Base-by-base conservation (phyloP, 1,140 invertebrate genomes). In the Meloidogyne chitwoodi region DNA sequence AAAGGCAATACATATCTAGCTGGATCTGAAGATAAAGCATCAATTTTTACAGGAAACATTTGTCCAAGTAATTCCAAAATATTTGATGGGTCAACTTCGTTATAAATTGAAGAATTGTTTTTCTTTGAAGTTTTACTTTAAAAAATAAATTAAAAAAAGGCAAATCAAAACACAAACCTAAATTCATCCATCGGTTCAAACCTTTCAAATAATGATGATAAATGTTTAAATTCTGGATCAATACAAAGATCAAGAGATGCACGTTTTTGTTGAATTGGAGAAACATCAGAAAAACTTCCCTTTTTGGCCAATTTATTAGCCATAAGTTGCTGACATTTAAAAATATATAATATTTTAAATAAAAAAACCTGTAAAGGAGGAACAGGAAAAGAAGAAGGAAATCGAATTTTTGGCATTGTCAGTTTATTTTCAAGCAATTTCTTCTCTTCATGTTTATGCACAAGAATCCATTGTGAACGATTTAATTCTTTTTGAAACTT, bases 401-500 rank as follows among this genome's bases (percentile, higher is more conserved):
- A 31, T 19, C 69, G 67, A 19, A 84, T 48, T 19, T 65, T 16
- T 24, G 79, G 4, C 78, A 87, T 82, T n/a, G 63, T 67, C 14
- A 74, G 73, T 24, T 72, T 66, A 41, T 77, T 77, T 67, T 81
- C 38, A 34, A 77, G 68, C 24, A 81, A 84, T 29, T 76, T 69
- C 41, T 67, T 71, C 71, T 86, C 85, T 71, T 86, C 86, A 62
- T 86, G 82, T 74, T 83, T 87, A 65, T 87, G 84, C 29, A 86
- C 71, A 5, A 86, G 67, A 22, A 76, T 68, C 85, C 85, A 86
- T 67, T 86, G 86, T 62, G 83, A 77, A 26, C 85, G 81, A 75
- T 86, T 85, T 66, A 87, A 65, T 76, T 87, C 84, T 16, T 76
- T 62, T 14, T 38, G 66, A 68, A 86, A 86, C 61, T 87, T 83